These are phyloP conservation scores for Eledone cirrhosa DNA, from an alignment of 2,888 invertebrate genomes.

Conservation along the genomic window DNA sequence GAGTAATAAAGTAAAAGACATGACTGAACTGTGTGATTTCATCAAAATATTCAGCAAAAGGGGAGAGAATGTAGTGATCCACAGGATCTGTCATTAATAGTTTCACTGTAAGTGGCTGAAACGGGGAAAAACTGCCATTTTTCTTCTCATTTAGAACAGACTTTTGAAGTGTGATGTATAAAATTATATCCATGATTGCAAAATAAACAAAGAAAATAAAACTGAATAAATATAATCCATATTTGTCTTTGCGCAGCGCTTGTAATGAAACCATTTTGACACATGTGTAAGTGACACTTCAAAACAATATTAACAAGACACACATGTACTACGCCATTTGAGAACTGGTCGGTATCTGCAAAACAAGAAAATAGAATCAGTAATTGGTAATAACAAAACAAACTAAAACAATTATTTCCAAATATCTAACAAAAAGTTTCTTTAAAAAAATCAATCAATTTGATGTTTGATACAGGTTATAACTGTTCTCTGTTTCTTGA, in stretches of 20 bases:
- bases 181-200: constrained; percentile 48
- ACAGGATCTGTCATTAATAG: constrained; percentile 83
- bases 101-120: constrained; percentile 77
- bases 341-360: no score
- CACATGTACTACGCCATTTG: no score
- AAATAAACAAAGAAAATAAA: constrained; percentile 40
- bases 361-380: no score
- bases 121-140: constrained; percentile 43
- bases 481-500: no score
- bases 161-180: constrained; percentile 44
- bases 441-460: no score
- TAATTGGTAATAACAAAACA: no score
- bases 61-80: constrained; percentile 84
- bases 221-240: constrained; percentile 1
- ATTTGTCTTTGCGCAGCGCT: constrained; percentile 25
- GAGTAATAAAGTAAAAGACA: constrained; percentile 73
- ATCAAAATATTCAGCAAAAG: constrained; percentile 80
- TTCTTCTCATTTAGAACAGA: constrained; percentile 38
- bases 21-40: constrained; percentile 73
- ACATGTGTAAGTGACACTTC: background rate
- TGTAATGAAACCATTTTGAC: constrained; percentile 20
- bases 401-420: no score
- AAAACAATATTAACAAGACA: no score
- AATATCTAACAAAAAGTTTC: no score
- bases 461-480: no score